These are phyloP conservation scores for Agonopterix alstromeriana DNA, from an alignment of 2,888 invertebrate species.

Conservation along the genomic window DNA sequence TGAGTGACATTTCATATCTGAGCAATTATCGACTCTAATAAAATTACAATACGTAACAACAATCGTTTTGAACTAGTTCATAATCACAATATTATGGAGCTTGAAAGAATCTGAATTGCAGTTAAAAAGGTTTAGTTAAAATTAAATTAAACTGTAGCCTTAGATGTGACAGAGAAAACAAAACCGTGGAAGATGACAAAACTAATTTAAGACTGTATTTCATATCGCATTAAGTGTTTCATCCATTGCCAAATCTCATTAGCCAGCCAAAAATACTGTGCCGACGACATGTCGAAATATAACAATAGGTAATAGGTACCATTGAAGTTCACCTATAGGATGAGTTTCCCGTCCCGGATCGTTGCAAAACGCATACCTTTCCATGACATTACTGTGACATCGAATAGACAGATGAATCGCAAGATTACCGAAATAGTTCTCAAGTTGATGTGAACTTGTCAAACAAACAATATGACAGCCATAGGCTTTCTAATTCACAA, in stretches of 20 bases:
- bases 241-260: background rate
- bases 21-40: slow-evolving; percentile 4
- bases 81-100: background rate
- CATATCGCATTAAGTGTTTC: background rate
- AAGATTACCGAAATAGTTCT: slow-evolving; percentile 35
- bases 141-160: no score
- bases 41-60: background rate
- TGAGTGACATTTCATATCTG: slow-evolving; percentile 9
- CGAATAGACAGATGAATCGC: slow-evolving; percentile 46
- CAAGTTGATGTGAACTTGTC: slow-evolving; percentile 36
- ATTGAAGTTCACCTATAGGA: slow-evolving; percentile 2
- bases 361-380: slow-evolving; percentile 2
- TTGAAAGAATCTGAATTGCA: background rate
- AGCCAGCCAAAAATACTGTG: background rate
- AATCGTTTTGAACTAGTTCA: background rate
- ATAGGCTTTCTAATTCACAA: slow-evolving; percentile 32
- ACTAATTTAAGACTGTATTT: background rate
- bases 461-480: slow-evolving; percentile 44
- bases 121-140: background rate
- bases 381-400: slow-evolving; percentile 33
- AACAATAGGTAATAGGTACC: slow-evolving; percentile 5
- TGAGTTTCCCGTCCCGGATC: slow-evolving; percentile 3
- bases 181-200: no score
- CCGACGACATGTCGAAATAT: slow-evolving; percentile 4
- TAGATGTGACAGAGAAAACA: background rate